A percentile compares a stretch with the other conserved stretches of the same genome.
phyloP scores from a whole-genome alignment of 2,113 vertebrate genomes.

The Choloepus hoffmanni region DNA sequence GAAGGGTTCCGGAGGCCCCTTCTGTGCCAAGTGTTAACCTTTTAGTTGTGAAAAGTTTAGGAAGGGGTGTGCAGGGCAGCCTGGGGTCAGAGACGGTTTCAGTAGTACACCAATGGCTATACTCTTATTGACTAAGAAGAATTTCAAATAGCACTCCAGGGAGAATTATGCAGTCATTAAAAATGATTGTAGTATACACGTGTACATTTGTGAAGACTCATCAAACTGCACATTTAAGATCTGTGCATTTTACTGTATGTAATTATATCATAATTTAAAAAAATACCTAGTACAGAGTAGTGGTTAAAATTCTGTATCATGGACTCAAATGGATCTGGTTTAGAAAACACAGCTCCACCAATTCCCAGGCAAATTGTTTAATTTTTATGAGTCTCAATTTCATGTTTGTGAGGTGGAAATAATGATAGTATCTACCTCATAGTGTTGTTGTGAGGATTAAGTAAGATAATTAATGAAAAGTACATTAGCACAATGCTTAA shows the following conservation, averaged over 20 bases:
- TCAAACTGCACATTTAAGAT: not conserved
- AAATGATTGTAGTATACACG: not conserved
- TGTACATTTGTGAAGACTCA: not conserved
- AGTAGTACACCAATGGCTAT: no score
- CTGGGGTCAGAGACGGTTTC: not conserved
- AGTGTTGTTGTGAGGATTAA: not conserved
- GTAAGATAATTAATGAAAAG: slow-evolving; percentile 30
- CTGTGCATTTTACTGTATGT: not conserved
- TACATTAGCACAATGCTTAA: not conserved
- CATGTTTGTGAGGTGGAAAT: not conserved
- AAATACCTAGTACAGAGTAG: not conserved
- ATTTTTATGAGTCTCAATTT: not conserved
- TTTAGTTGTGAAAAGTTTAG: not conserved
- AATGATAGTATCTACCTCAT: not conserved
- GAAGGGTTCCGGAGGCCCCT: not conserved
- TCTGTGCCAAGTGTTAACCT: not conserved
- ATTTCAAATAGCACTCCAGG: not conserved
- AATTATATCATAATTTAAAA: not conserved
- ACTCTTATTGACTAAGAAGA: not conserved
- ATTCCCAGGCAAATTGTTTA: not conserved
- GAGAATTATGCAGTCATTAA: not conserved
- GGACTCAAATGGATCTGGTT: not conserved
- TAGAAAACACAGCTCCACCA: not conserved
- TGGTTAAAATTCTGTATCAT: not conserved
- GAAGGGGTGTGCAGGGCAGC: not conserved